Base-by-base conservation (phyloP, 2,113 vertebrate genomes). In the Bettongia penicillata region DNA sequence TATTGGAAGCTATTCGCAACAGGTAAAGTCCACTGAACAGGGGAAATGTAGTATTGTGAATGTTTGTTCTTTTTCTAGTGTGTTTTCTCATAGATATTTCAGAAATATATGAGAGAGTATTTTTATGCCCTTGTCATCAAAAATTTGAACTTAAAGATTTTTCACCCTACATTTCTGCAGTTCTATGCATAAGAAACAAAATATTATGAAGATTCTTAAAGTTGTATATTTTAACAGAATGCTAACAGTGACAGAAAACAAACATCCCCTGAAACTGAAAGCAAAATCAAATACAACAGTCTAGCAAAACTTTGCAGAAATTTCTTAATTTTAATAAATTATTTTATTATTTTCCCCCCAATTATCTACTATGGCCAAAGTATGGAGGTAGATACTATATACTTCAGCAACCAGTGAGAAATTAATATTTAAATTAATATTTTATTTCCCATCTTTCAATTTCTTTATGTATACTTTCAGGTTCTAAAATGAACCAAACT, bases 71-170 rank as follows among this genome's bases (percentile, higher is more conserved):
- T 68, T 89, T 10, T 55, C 49, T 10, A 3, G 51, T 53, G 28
- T 57, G 91, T 31, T 55, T 92, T 93, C 90, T 43, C 43, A 43
- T 55, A 31, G 24, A 3, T 51, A 47, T 68, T 49, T 3, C 9
- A 50, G 51, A 93, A 57, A 31, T 25, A n/a, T 28, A 91, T 68
- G 25, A 97, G 95, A 52, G 52, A 52, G 25, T 22, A 51, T 51
- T 4, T 52, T 91, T 90, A 47, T 7, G 90, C 11, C 10, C 25
- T 91, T 53, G 84, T 61, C 53, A 95, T 43, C 51, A 90, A 49
- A 53, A 10, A 92, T 19, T 77, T 53, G 0, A 3, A 0, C 2
- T 31, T 2, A 5, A 0, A 3, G n/a, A 37, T 57, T 89, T 51
- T 53, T 25, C 37, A 90, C 89, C 8, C 3, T 22, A 53, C 10